Evolutionary conservation across 2,888 invertebrate genomes (phyloP).

Genomic region (Pediacus dermestoides): DNA sequence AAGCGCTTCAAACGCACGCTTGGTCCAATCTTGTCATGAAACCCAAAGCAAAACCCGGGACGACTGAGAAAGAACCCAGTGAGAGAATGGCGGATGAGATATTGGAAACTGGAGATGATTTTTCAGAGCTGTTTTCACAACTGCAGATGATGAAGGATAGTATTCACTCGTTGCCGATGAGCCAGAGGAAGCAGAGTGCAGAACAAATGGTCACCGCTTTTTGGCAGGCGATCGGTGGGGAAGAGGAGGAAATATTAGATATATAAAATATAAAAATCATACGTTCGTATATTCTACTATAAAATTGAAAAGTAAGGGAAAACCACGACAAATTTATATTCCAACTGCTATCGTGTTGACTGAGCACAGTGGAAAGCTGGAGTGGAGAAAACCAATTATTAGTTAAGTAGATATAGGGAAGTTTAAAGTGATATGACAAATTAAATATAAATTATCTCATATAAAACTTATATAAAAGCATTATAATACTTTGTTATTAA

Average conservation of each 20-base stretch:
- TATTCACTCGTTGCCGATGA: slow-evolving; percentile 59
- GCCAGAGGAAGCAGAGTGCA: slow-evolving; percentile 64
- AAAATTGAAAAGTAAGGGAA: no score
- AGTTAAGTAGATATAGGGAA: no score
- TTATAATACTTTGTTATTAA: no score
- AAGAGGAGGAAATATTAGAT: slow-evolving; percentile 63
- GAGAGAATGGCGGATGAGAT: slow-evolving; percentile 19
- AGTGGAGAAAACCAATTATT: no score
- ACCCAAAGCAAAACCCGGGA: slow-evolving; percentile 35
- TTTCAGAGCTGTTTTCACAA: slow-evolving; percentile 63
- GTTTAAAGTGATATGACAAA: no score
- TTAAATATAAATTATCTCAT: no score
- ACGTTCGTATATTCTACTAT: no score
- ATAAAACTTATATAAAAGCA: no score
- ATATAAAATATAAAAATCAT: no score
- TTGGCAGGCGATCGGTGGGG: slow-evolving; percentile 72
- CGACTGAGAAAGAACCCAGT: background rate
- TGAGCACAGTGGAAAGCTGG: no score
- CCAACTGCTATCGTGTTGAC: no score
- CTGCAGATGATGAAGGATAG: slow-evolving; percentile 66
- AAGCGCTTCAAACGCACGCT: slow-evolving; percentile 67
- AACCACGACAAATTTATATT: no score
- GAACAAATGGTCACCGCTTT: slow-evolving; percentile 71
- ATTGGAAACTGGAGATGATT: slow-evolving; percentile 49
- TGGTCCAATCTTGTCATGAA: slow-evolving; percentile 70